Conservation (phyloP, 2,113 vertebrate genomes). For the Progne subis region DNA sequence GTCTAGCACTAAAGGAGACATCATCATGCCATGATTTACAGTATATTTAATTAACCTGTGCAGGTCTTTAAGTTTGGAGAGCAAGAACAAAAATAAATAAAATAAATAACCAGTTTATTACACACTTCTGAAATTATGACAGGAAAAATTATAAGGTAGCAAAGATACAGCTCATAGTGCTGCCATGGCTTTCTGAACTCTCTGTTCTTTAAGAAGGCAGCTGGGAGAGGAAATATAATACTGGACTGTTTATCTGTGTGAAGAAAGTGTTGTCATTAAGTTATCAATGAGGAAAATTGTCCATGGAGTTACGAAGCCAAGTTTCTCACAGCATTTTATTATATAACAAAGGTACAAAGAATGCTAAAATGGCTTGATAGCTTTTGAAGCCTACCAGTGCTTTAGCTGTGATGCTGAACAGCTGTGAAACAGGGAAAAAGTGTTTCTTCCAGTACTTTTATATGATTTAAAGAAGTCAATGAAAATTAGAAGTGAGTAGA, state of each 20-base stretch:
- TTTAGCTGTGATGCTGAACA: constrained; percentile 18
- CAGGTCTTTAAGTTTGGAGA: not conserved
- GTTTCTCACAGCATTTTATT: constrained; percentile 21
- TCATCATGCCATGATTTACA: not conserved
- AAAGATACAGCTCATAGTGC: not conserved
- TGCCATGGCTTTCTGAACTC: not conserved
- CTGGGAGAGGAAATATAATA: not conserved
- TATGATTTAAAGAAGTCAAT: constrained; percentile 27
- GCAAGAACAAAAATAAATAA: not conserved
- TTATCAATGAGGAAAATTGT: not conserved
- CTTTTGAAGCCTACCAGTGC: constrained; percentile 7
- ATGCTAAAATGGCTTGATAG: not conserved
- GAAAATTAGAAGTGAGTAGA: constrained; percentile 33
- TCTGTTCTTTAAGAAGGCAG: not conserved
- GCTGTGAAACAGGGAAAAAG: not conserved
- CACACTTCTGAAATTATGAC: not conserved
- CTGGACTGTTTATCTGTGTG: not conserved
- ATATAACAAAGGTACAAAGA: not conserved
- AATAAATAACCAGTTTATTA: not conserved
- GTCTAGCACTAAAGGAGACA: not conserved
- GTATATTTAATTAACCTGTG: not conserved
- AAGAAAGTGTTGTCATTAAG: not conserved
- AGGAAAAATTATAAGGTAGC: not conserved
- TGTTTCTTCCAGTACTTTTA: not conserved
- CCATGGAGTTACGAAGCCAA: constrained; percentile 14